Evolutionary conservation across 35 echinoderm and acorn worm genomes (phyloP).

Genomic region (Ptychodera flava): DNA sequence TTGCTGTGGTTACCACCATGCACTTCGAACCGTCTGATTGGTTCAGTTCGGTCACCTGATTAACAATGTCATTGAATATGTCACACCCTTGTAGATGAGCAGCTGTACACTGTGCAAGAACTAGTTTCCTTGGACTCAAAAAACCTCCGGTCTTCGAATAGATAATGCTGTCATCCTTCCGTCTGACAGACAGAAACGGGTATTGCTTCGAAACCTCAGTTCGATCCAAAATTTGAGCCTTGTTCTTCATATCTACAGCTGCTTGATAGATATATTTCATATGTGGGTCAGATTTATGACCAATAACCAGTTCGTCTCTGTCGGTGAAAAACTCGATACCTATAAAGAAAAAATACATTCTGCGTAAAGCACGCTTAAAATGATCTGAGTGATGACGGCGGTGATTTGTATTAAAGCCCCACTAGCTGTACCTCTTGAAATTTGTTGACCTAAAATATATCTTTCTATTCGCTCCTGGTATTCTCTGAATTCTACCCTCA

Average conservation of each 20-base stretch:
- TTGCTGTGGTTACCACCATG: slow-evolving; percentile 11
- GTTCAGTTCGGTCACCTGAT: background rate
- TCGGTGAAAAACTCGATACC: slow-evolving; percentile 53
- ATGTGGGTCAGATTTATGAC: background rate
- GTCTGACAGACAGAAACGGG: background rate
- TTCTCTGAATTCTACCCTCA: too few species aligned
- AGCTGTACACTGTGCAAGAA: background rate
- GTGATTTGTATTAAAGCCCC: too few species aligned
- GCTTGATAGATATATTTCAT: background rate
- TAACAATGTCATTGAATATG: background rate
- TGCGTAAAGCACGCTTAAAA: too few species aligned
- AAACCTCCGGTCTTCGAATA: background rate
- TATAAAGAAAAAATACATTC: slow-evolving; percentile 27
- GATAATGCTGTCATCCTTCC: background rate
- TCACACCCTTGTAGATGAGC: background rate
- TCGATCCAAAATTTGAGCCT: background rate
- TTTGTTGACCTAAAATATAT: too few species aligned
- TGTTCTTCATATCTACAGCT: slow-evolving; percentile 6
- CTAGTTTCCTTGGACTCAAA: background rate
- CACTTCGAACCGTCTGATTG: background rate
- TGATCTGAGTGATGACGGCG: background rate
- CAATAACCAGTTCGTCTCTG: slow-evolving; percentile 37
- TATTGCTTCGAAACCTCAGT: background rate
- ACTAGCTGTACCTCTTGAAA: too few species aligned
- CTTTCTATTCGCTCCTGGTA: too few species aligned